Conservation (phyloP, 2,797 vertebrate species). For the Ptychobarbus kaznakovi region DNA sequence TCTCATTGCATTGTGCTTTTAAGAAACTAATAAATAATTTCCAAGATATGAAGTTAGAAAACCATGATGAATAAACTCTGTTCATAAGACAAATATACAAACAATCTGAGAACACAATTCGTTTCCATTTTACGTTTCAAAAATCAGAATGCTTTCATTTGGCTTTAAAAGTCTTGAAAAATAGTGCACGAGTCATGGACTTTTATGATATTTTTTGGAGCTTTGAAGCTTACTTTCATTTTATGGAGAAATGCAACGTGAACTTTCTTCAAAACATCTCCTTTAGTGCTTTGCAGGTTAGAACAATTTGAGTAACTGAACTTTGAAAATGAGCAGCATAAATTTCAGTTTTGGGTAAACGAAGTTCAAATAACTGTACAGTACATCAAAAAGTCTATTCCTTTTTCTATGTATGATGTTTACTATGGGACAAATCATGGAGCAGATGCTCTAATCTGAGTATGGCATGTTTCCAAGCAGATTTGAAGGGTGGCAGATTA, state of each 20-base stretch:
- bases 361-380: neutral
- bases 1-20: neutral
- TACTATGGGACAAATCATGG: neutral
- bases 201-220: too few relatives aligned
- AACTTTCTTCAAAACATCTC: neutral
- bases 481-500: conserved; percentile 9
- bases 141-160: too few relatives aligned
- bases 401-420: neutral
- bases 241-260: neutral
- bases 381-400: neutral
- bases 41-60: neutral
- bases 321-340: neutral
- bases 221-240: too few relatives aligned
- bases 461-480: conserved; percentile 4
- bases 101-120: neutral
- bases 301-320: neutral
- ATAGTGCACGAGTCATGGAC: too few relatives aligned
- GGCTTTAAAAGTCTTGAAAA: too few relatives aligned
- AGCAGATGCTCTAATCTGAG: neutral
- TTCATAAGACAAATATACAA: neutral
- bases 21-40: neutral
- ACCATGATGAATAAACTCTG: neutral
- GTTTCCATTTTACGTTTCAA: neutral
- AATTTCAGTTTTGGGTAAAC: neutral
- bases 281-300: neutral